Evolutionary conservation across 2,888 invertebrate genomes (phyloP).

Genomic region (Galeopsomyia nigrocyanea): DNA sequence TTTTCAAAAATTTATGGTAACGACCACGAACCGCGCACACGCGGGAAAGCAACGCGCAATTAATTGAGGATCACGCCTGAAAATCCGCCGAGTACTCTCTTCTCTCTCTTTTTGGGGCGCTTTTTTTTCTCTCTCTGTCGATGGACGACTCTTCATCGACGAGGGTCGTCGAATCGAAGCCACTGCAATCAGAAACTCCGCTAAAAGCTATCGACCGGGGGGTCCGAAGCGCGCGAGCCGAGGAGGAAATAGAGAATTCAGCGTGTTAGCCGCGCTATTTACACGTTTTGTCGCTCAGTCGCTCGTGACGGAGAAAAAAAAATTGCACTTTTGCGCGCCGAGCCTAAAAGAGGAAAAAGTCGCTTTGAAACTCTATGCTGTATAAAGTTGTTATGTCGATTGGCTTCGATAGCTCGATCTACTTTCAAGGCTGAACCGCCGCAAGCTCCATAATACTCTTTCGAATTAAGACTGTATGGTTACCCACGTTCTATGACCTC

Average conservation of each 20-base stretch:
- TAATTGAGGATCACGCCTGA: slow-evolving; percentile 30
- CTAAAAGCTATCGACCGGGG: slow-evolving; percentile 48
- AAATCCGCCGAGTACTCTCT: slow-evolving; percentile 11
- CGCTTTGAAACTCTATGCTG: background rate
- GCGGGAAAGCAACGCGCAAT: no score
- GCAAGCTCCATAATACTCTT: no score
- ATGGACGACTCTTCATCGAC: slow-evolving; percentile 36
- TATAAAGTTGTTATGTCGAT: no score
- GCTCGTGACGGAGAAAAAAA: slow-evolving; percentile 41
- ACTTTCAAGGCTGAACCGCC: slow-evolving; percentile 1
- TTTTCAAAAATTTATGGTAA: slow-evolving; percentile 22
- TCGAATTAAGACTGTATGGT: background rate
- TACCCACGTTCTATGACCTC: background rate
- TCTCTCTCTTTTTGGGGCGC: background rate
- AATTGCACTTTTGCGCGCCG: slow-evolving; percentile 42
- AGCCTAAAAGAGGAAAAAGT: slow-evolving; percentile 13
- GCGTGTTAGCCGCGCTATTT: slow-evolving; percentile 43
- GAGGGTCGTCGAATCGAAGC: slow-evolving; percentile 40
- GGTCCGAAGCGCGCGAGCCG: background rate
- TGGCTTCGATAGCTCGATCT: slow-evolving; percentile 13
- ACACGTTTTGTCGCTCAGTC: slow-evolving; percentile 49
- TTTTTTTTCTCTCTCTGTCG: slow-evolving; percentile 4
- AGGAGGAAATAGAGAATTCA: slow-evolving; percentile 44
- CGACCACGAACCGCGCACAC: slow-evolving; percentile 1
- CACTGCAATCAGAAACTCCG: slow-evolving; percentile 41